phyloP scores from a whole-genome alignment of 2,797 vertebrate genomes.

The Crenuchus spilurus region DNA sequence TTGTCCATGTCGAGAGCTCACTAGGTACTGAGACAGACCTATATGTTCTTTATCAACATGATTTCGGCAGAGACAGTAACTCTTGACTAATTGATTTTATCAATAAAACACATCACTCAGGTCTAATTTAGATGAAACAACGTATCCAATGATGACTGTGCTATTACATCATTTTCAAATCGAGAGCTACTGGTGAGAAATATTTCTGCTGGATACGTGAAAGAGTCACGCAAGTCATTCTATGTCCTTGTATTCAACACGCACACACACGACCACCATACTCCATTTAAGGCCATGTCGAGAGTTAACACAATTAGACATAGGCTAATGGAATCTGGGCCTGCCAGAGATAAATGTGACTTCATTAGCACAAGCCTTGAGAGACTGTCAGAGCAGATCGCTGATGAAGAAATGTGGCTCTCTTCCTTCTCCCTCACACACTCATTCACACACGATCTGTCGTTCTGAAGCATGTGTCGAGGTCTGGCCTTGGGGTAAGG shows the following conservation, averaged over 20 bases:
- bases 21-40: too few species aligned
- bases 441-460: constrained; percentile 37
- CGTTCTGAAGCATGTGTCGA: constrained; percentile 47
- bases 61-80: too few species aligned
- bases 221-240: constrained; percentile 16
- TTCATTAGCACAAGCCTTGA: constrained; percentile 74
- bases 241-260: constrained; percentile 12
- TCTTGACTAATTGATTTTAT: too few species aligned
- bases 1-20: too few species aligned
- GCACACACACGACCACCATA: constrained; percentile 29
- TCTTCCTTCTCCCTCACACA: constrained; percentile 51
- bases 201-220: neutral
- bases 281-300: constrained; percentile 48
- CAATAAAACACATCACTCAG: too few species aligned
- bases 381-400: constrained; percentile 57
- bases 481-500: constrained; percentile 42
- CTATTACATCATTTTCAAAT: too few species aligned
- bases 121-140: too few species aligned
- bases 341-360: constrained; percentile 76
- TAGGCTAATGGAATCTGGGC: constrained; percentile 71
- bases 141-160: too few species aligned
- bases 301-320: constrained; percentile 61
- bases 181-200: neutral
- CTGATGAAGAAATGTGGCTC: constrained; percentile 55
- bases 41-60: too few species aligned